A percentile compares a stretch with the other conserved stretches of the same genome.
These are phyloP conservation scores for Menura novaehollandiae DNA, from an alignment of 2,113 vertebrate species.

Conservation along the genomic window DNA sequence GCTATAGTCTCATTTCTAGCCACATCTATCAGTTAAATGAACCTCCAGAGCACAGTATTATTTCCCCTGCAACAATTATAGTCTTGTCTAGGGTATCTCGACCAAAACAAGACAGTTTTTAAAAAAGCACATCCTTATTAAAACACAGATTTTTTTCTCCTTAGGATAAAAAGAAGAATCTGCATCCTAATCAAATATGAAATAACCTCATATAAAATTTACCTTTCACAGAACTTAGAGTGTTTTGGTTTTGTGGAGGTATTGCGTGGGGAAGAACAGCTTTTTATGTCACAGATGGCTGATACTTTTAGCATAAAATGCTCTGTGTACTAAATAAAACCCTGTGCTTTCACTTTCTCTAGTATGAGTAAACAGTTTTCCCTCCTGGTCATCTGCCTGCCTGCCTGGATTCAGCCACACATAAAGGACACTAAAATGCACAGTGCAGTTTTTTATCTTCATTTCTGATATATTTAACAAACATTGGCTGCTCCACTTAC, in stretches of 20 bases:
- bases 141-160: not conserved
- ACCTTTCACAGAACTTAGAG: not conserved
- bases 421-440: not conserved
- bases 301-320: not conserved
- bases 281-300: not conserved
- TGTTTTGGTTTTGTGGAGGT: not conserved
- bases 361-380: not conserved
- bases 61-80: not conserved
- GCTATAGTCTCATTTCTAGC: not conserved
- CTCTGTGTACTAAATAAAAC: not conserved
- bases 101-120: not conserved
- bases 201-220: not conserved
- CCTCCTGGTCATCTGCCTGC: not conserved
- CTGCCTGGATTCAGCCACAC: not conserved
- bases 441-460: not conserved
- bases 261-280: not conserved
- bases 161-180: not conserved
- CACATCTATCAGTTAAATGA: not conserved
- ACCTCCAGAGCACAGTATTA: not conserved
- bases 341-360: not conserved
- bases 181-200: not conserved
- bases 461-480: slow-evolving; percentile 22
- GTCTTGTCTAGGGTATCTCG: not conserved
- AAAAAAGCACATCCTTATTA: not conserved
- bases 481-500: not conserved